Percentiles rank a stretch among this genome's conserved stretches.
Evolutionary conservation across 2,113 vertebrate genomes (phyloP).

Genomic region (Hyperopisus bebe): DNA sequence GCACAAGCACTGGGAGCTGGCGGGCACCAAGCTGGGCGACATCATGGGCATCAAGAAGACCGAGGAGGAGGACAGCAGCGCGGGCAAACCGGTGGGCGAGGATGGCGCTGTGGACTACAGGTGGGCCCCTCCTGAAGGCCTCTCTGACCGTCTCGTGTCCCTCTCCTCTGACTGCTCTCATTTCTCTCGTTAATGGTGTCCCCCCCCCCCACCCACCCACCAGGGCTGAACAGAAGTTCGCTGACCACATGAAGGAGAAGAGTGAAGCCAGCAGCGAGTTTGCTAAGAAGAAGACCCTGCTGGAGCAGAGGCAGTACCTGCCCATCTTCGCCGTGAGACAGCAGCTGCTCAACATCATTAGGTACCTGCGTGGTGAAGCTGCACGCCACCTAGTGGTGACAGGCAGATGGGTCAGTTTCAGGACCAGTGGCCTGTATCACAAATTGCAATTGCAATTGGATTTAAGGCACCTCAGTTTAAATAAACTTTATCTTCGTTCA

Average conservation of each 20-base stretch:
- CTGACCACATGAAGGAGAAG: slow-evolving; percentile 95
- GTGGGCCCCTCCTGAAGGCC: slow-evolving; percentile 46
- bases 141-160: background rate
- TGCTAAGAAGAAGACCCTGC: slow-evolving; percentile 85
- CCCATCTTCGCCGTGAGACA: slow-evolving; percentile 96
- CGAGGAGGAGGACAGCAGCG: slow-evolving; percentile 63
- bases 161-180: background rate
- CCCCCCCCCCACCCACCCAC: background rate
- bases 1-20: slow-evolving; percentile 97
- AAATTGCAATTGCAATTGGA: background rate
- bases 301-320: slow-evolving; percentile 93
- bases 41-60: slow-evolving; percentile 97
- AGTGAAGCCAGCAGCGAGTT: slow-evolving; percentile 91
- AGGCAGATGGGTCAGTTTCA: background rate
- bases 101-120: slow-evolving; percentile 95
- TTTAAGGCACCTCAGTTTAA: background rate
- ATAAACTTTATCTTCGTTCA: background rate
- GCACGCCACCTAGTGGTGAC: background rate
- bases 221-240: slow-evolving; percentile 96
- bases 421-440: no score
- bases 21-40: slow-evolving; percentile 93
- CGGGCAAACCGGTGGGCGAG: slow-evolving; percentile 67
- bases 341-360: slow-evolving; percentile 90
- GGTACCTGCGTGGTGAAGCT: slow-evolving; percentile 52
- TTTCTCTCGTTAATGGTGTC: background rate